phyloP scores from a whole-genome alignment of 2,797 vertebrate genomes.

The Alosa sapidissima region DNA sequence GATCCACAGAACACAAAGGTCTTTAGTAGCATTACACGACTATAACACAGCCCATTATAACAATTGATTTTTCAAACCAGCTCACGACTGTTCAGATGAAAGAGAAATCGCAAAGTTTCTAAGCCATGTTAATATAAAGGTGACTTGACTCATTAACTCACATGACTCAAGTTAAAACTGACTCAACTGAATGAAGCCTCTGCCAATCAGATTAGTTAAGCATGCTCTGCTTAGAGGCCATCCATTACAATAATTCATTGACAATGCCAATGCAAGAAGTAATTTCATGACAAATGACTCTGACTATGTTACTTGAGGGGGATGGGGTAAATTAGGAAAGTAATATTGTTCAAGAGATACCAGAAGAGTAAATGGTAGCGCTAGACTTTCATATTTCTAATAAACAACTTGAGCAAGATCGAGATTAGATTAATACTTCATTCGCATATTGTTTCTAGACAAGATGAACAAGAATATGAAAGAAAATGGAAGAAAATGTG shows the following conservation, averaged over 20 bases:
- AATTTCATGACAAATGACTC: constrained; percentile 86
- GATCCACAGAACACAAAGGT: not conserved
- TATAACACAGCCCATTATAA: too few species aligned
- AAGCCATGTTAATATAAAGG: constrained; percentile 31
- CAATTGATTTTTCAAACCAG: too few species aligned
- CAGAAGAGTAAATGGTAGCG: not conserved
- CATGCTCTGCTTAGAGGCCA: constrained; percentile 90
- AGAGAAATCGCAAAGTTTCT: not conserved
- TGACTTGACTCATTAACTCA: constrained; percentile 70
- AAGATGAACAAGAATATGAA: too few species aligned
- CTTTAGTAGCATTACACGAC: not conserved
- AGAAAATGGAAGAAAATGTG: too few species aligned
- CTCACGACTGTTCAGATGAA: too few species aligned
- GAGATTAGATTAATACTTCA: not conserved
- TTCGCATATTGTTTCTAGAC: not conserved
- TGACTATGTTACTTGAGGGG: constrained; percentile 59
- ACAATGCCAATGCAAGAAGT: constrained; percentile 82
- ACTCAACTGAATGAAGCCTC: constrained; percentile 92
- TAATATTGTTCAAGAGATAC: constrained; percentile 11
- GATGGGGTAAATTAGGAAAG: constrained; percentile 16
- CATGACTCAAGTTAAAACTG: constrained; percentile 88
- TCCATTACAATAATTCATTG: constrained; percentile 97
- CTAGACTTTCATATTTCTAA: too few species aligned
- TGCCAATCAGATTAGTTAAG: constrained; percentile 91
- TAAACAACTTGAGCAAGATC: too few species aligned